Conservation (phyloP, 2,113 vertebrate species). For the Haemorhous mexicanus region DNA sequence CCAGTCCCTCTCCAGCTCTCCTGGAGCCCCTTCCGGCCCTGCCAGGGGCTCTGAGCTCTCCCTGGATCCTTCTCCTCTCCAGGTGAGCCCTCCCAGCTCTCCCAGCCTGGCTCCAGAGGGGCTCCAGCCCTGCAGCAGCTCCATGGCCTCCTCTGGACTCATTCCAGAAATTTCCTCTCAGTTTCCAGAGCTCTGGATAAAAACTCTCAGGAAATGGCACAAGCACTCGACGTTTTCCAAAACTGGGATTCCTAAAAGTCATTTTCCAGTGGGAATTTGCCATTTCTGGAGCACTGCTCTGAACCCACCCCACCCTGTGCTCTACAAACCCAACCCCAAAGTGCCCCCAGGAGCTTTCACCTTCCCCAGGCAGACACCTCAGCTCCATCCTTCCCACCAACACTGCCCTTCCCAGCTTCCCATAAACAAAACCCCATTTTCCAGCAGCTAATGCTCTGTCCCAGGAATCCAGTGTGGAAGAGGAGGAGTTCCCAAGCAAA, state of each 20-base stretch:
- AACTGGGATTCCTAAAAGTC: neutral
- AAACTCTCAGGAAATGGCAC: neutral
- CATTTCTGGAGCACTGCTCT: neutral
- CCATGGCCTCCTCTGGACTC: fast-evolving
- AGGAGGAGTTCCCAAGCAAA: neutral
- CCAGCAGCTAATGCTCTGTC: fast-evolving
- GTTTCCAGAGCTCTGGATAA: neutral
- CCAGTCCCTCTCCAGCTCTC: neutral
- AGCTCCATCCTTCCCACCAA: neutral
- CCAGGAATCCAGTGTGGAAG: fast-evolving
- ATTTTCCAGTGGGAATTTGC: neutral
- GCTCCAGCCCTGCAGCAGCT: neutral
- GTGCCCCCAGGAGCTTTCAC: neutral
- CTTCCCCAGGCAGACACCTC: neutral
- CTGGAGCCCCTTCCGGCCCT: neutral
- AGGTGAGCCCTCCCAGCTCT: neutral
- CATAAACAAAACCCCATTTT: neutral
- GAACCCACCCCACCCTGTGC: fast-evolving
- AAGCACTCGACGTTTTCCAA: neutral
- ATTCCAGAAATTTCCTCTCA: fast-evolving
- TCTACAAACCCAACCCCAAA: neutral
- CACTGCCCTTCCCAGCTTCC: neutral
- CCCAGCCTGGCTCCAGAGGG: neutral
- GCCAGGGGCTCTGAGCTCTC: neutral
- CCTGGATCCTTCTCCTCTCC: neutral